Evolutionary conservation across 2,888 invertebrate species (phyloP).

Genomic region (Parnassius apollo): DNA sequence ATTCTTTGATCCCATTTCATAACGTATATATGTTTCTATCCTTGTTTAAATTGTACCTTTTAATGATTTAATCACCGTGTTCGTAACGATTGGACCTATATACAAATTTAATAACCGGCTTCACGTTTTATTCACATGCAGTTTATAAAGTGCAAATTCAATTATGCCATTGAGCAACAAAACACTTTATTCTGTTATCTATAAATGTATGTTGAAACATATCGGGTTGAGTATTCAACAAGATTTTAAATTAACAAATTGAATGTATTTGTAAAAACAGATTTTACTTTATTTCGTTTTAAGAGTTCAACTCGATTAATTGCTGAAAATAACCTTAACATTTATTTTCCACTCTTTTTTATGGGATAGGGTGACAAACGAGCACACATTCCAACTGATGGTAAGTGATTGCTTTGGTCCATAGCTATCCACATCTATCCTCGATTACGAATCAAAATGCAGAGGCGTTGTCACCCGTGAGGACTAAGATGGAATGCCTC

Average conservation of each 20-base stretch:
- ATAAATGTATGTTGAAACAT: conserved; percentile 8
- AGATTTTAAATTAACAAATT: conserved; percentile 11
- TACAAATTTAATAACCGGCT: conserved; percentile 13
- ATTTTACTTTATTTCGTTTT: conserved; percentile 5
- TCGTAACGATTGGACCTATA: background rate
- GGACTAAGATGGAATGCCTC: too few relatives aligned
- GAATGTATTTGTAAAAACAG: background rate
- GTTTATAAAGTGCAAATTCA: conserved; percentile 25
- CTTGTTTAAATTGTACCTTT: background rate
- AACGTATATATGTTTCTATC: background rate
- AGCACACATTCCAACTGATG: too few relatives aligned
- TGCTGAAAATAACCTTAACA: background rate
- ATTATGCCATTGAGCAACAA: conserved; percentile 18
- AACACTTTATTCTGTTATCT: conserved; percentile 18
- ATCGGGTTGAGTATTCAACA: conserved; percentile 12
- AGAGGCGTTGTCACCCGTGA: too few relatives aligned
- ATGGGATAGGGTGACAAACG: too few relatives aligned
- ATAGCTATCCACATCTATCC: too few relatives aligned
- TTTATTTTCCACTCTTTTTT: too few relatives aligned
- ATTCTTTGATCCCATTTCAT: too few relatives aligned
- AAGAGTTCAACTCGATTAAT: background rate
- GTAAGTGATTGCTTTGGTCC: too few relatives aligned
- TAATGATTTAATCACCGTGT: background rate
- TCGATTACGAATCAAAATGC: too few relatives aligned
- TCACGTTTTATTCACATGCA: conserved; percentile 18